A percentile compares a stretch with the other conserved stretches of the same genome.
phyloP scores from a whole-genome alignment of 2,888 invertebrate genomes.

The Pyrgus malvae region DNA sequence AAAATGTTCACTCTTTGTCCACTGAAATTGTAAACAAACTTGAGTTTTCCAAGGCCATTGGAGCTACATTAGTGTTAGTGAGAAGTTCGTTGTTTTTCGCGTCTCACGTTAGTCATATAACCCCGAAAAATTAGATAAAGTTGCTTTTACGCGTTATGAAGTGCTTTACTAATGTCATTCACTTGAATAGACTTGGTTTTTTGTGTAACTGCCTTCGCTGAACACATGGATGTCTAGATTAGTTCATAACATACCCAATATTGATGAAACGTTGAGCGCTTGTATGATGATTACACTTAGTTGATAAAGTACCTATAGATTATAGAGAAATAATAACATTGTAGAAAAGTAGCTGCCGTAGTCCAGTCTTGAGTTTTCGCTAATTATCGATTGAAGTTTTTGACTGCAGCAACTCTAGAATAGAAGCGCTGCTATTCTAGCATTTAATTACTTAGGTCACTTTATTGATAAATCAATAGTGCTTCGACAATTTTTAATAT shows the following conservation, averaged over 20 bases:
- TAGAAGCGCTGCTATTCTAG: too few species aligned
- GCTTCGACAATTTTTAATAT: not conserved
- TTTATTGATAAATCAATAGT: not conserved
- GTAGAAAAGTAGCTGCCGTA: conserved; percentile 41
- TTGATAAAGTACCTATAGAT: conserved; percentile 35
- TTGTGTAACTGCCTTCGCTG: conserved; percentile 38
- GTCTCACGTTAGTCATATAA: not conserved
- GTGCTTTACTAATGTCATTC: conserved; percentile 1
- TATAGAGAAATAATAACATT: conserved; percentile 37
- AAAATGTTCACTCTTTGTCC: conserved; percentile 59
- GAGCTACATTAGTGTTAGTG: not conserved
- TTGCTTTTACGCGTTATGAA: conserved; percentile 11
- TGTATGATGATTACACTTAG: conserved; percentile 32
- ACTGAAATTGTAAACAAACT: conserved; percentile 55
- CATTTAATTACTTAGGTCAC: not conserved
- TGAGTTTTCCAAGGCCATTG: conserved; percentile 1
- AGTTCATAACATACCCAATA: conserved; percentile 33
- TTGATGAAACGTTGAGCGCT: conserved; percentile 42
- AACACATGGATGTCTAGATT: conserved; percentile 33
- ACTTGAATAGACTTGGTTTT: conserved; percentile 20
- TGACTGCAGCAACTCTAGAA: not conserved
- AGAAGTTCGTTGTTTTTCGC: not conserved
- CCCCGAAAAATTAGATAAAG: conserved; percentile 15
- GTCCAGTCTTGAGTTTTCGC: conserved; percentile 16
- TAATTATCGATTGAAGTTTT: not conserved